These are phyloP conservation scores for Habroteleia sp. DNA, from an alignment of 2,888 invertebrate genomes.

Conservation along the genomic window DNA sequence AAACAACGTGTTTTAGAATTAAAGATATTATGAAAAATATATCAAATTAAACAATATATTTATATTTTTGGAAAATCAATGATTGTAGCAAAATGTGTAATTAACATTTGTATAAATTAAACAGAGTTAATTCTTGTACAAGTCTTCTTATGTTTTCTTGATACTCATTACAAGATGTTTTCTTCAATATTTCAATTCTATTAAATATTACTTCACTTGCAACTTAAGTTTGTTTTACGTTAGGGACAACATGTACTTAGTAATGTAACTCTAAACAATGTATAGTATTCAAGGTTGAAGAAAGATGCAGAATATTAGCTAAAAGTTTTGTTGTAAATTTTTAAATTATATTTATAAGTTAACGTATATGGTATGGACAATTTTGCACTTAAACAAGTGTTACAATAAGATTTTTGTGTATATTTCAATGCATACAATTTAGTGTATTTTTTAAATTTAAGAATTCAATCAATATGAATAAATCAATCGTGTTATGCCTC, in stretches of 20 bases:
- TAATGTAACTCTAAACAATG: conserved; percentile 18
- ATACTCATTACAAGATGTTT: conserved; percentile 52
- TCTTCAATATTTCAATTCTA: conserved; percentile 55
- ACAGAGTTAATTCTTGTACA: conserved; percentile 21
- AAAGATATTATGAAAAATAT: too few relatives aligned
- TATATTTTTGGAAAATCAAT: too few relatives aligned
- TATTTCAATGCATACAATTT: too few relatives aligned
- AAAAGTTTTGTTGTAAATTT: too few relatives aligned
- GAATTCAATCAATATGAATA: background rate
- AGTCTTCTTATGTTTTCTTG: conserved; percentile 38
- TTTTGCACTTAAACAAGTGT: too few relatives aligned
- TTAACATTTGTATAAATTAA: conserved; percentile 32
- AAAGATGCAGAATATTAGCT: too few relatives aligned
- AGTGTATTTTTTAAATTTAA: too few relatives aligned
- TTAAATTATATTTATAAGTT: too few relatives aligned
- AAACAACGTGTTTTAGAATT: too few relatives aligned
- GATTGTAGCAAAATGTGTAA: conserved; percentile 19
- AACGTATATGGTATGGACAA: too few relatives aligned
- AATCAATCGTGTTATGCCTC: conserved; percentile 16
- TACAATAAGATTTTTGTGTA: too few relatives aligned
- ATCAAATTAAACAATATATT: too few relatives aligned
- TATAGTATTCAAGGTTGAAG: conserved; percentile 12
- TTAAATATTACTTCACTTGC: conserved; percentile 27
- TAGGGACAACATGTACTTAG: background rate
- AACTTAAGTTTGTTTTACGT: background rate